phyloP scores from a whole-genome alignment of 1,140 invertebrate genomes.

The Temnothorax curvispinosus region DNA sequence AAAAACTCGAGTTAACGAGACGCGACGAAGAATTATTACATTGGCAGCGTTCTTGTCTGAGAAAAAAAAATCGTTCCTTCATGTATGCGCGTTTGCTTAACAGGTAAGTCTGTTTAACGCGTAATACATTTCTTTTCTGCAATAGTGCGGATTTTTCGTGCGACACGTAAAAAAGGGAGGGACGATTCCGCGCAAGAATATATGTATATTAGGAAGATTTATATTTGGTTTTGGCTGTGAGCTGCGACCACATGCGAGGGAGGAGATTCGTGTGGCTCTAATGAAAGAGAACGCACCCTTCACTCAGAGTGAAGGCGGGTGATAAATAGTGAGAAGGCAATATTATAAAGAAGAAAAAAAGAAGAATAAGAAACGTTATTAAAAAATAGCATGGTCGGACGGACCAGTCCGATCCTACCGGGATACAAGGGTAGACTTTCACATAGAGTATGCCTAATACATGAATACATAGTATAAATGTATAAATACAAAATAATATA shows the following conservation, averaged over 20 bases:
- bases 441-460: constrained; percentile 82
- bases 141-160: background rate
- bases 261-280: constrained; percentile 49
- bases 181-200: constrained; percentile 28
- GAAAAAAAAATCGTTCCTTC: constrained; percentile 21
- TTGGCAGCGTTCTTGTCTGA: constrained; percentile 14
- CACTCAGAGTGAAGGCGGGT: constrained; percentile 55
- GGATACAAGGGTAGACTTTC: constrained; percentile 85
- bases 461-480: constrained; percentile 76
- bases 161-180: constrained; percentile 40
- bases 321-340: constrained; percentile 62
- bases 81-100: background rate
- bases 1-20: background rate
- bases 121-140: constrained; percentile 59
- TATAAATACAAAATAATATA: constrained; percentile 64
- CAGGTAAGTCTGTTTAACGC: background rate
- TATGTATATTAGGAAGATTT: constrained; percentile 18
- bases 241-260: constrained; percentile 69
- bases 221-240: constrained; percentile 79
- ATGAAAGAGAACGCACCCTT: constrained; percentile 54
- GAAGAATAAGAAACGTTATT: constrained; percentile 65
- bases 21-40: constrained; percentile 12
- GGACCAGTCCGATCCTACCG: constrained; percentile 78
- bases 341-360: constrained; percentile 66
- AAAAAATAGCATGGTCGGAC: constrained; percentile 62